Evolutionary conservation across 2,888 invertebrate species (phyloP), one percentile per base, ranked within the genome.

Genomic region (Hirtodrosophila alboralis): DNA sequence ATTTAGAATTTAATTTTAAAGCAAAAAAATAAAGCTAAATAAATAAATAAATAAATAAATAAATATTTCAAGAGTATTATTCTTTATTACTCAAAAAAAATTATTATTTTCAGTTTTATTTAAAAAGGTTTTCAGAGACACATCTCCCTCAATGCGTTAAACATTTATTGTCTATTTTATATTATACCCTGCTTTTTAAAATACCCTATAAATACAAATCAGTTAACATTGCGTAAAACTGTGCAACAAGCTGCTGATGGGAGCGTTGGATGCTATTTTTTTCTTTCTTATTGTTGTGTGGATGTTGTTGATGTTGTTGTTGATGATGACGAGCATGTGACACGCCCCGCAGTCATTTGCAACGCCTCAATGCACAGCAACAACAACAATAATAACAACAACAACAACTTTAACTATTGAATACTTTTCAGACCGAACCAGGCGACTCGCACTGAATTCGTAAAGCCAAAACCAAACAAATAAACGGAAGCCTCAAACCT

Each of bases 331-430:
- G 87, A 84, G 65, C 81, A 79, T 64, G 76, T 75, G 81, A 76
- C 87, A 86, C 83, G 83, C 85, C 84, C 70, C 84, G 9, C 43
- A 60, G 56, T 61, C 85, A 71, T 74, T 86, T 76, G 81, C 66
- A 81, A 87, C 86, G 87, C 74, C 71, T 84, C 75, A 83, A 76
- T 86, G 87, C 84, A 86, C 86, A 73, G 37, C 40, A 64, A 64
- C 78, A 69, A 31, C 18, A 18, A 18, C 18, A 18, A 31, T 48
- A 47, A 8, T 16, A 48, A 54, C 69, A 58, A 14, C 37, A 44
- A 43, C 75, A 66, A 27, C 49, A 47, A 59, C 26, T 34, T 62
- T 21, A 36, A 28, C 69, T 64, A 86, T 85, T 79, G 86, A 87
- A 81, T 71, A 65, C 26, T 60, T 63, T 81, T 58, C 59, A 76